Conservation (phyloP, 2,113 vertebrate genomes). For the Rhabdornis inornatus region DNA sequence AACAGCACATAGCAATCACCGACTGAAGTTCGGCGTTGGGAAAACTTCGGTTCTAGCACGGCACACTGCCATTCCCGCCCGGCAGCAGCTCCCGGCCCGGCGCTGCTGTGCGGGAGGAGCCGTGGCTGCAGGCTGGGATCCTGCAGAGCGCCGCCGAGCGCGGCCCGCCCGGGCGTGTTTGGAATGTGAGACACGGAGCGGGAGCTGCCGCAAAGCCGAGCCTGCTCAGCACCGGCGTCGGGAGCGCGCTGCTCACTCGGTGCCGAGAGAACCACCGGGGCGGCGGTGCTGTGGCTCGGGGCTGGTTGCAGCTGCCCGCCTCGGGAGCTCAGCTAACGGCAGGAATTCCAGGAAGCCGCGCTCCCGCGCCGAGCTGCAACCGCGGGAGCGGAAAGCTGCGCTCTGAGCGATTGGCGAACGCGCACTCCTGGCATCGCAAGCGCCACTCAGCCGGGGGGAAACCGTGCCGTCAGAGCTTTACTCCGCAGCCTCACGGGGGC, state of each 20-base stretch:
- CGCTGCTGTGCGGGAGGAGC: background rate
- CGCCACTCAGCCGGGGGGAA: background rate
- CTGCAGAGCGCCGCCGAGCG: background rate
- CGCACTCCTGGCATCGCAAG: background rate
- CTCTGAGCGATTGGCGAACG: background rate
- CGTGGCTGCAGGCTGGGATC: background rate
- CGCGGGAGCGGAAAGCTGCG: background rate
- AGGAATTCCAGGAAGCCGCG: background rate
- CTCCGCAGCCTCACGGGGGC: background rate
- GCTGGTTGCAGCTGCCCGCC: background rate
- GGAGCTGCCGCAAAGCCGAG: background rate
- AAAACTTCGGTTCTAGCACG: rapidly evolving
- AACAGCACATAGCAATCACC: background rate
- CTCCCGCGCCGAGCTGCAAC: background rate
- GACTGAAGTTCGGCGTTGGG: background rate
- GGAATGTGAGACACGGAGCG: background rate
- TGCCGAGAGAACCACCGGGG: background rate
- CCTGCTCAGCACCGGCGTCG: background rate
- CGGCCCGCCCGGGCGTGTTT: background rate
- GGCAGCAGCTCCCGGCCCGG: background rate
- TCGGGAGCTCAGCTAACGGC: rapidly evolving
- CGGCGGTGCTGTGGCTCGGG: background rate
- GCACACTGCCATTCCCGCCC: background rate
- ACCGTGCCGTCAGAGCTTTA: background rate
- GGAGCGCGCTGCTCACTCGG: background rate